Conservation (phyloP, 2,888 invertebrate genomes). For the Laspeyria flexula region DNA sequence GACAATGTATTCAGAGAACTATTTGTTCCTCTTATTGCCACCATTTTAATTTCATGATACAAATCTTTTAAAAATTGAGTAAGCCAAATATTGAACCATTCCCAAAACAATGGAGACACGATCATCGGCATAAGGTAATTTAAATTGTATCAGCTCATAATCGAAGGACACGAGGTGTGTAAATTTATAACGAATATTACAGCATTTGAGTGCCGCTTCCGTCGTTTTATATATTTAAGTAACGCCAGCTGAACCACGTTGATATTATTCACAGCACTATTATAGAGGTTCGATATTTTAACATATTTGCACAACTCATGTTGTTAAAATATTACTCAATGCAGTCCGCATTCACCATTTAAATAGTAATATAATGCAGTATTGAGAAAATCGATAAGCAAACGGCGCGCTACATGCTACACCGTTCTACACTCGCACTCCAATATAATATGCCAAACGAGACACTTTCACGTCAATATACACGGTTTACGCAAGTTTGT, state of each 20-base stretch:
- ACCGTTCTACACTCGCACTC: constrained; percentile 65
- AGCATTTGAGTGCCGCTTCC: constrained; percentile 9
- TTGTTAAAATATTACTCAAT: constrained; percentile 59
- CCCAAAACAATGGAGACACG: constrained; percentile 77
- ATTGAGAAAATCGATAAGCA: constrained; percentile 84
- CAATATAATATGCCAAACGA: constrained; percentile 62
- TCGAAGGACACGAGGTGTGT: constrained; percentile 12
- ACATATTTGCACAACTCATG: constrained; percentile 60
- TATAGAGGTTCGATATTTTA: constrained; percentile 49
- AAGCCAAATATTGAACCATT: constrained; percentile 82
- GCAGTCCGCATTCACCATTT: constrained; percentile 76
- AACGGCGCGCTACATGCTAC: constrained; percentile 78
- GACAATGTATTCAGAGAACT: constrained; percentile 67
- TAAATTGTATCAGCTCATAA: constrained; percentile 27
- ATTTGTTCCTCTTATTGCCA: constrained; percentile 75
- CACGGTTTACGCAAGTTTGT: constrained; percentile 45
- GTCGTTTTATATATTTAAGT: constrained; percentile 12
- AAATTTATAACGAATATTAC: constrained; percentile 4
- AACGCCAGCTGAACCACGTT: constrained; percentile 33
- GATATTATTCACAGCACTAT: constrained; percentile 45
- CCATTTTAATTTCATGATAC: constrained; percentile 83
- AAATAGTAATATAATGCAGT: constrained; percentile 81
- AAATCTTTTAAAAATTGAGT: constrained; percentile 78
- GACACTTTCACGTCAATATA: constrained; percentile 59
- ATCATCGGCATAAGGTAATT: constrained; percentile 70